Evolutionary conservation across 2,797 vertebrate species (phyloP), one percentile per base, ranked within the genome.

Genomic region (Morelia viridis): DNA sequence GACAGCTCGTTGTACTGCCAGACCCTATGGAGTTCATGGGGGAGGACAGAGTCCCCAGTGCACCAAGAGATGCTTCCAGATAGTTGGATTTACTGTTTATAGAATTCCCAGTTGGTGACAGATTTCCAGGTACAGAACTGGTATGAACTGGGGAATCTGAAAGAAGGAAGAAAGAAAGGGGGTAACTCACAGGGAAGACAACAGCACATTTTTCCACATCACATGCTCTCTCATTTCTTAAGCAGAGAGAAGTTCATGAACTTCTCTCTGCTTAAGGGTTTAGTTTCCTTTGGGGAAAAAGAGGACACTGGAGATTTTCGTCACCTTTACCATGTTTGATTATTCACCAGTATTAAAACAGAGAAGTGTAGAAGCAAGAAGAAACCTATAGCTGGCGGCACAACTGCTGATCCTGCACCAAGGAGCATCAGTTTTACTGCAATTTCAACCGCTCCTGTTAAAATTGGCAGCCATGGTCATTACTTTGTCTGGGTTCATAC

Each of bases 51-150:
- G 96, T 97, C 95, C 98, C 97, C 0, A 98, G 97, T 65, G 97
- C 2, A 19, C 87, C 95, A 0, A 83, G 90, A 0, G 97, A 95
- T 1, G 93, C 97, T 96, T 99, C 99, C 31, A 98, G 98, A 97
- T 98, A 98, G 83, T 97, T 97, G 13, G 98, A 97, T 94, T 98
- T 98, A 90, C 98, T 98, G 88, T 98, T 97, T 97, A 97, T 98
- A 0, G 98, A 96, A 50, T 97, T 98, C 95, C 98, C 98, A 0
- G 97, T 94, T 65, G 98, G 97, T 0, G 97, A 97, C 0, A 98
- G 97, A 96, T 97, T 98, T 97, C 98, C 97, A 0, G 98, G 96
- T 0, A 96, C 95, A 87, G 97, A 94, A 92, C 95, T 95, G 50
- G 94, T 41, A 0, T 97, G 98, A 95, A 98, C 97, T 0, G 98